Percentiles rank a stretch among this genome's conserved stretches.
Evolutionary conservation across 2,113 vertebrate genomes (phyloP).

Genomic region (Pedetes capensis): DNA sequence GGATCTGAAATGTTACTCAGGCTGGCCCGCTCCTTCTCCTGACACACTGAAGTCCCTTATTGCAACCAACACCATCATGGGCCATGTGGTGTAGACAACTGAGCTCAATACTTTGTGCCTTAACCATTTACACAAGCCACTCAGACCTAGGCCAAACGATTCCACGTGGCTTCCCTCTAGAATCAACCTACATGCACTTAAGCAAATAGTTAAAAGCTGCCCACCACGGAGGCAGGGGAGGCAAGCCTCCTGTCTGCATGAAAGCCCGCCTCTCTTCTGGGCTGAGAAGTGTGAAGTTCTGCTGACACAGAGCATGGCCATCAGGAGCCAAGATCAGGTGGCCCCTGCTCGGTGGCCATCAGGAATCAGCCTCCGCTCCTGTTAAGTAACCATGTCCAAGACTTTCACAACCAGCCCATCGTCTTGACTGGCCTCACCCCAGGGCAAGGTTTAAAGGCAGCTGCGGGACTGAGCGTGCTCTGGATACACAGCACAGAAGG

Average conservation of each 20-base stretch:
- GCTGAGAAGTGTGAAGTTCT: neutral
- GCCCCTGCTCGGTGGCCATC: neutral
- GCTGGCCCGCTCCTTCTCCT: neutral
- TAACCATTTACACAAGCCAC: neutral
- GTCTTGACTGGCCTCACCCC: neutral
- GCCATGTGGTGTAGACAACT: neutral
- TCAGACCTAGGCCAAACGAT: neutral
- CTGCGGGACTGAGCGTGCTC: neutral
- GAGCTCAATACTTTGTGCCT: neutral
- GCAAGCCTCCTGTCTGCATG: rapidly evolving
- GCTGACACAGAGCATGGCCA: neutral
- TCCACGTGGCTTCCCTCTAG: neutral
- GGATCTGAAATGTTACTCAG: neutral
- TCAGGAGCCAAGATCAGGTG: neutral
- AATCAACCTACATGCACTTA: rapidly evolving
- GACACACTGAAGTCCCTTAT: neutral
- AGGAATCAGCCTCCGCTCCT: neutral
- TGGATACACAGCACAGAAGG: neutral
- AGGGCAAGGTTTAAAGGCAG: neutral
- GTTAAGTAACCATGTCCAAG: neutral
- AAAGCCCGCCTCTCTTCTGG: neutral
- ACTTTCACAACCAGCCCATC: neutral
- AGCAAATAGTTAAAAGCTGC: neutral
- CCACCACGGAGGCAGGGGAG: neutral
- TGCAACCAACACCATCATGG: neutral